phyloP scores from a whole-genome alignment of 2,888 invertebrate genomes.

The Polia nebulosa region DNA sequence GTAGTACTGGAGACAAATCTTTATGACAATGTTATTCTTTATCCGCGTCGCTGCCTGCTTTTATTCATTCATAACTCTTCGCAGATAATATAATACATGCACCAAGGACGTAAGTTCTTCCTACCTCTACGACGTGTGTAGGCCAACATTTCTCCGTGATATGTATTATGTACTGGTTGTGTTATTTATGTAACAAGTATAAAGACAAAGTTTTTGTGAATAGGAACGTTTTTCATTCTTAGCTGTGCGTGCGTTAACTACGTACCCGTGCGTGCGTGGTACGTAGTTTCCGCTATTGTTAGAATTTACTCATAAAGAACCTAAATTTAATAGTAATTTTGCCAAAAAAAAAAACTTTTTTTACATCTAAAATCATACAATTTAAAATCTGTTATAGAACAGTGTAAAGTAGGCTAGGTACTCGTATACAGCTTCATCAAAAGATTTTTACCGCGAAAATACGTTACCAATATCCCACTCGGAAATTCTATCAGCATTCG shows the following conservation, averaged over 20 bases:
- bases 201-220: constrained; percentile 73
- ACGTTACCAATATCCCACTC: neutral
- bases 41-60: constrained; percentile 67
- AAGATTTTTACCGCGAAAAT: neutral
- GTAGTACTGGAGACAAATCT: constrained; percentile 75
- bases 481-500: neutral
- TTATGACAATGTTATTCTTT: constrained; percentile 76
- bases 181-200: constrained; percentile 66
- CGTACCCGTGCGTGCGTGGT: constrained; percentile 74
- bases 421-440: neutral
- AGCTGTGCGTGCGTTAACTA: constrained; percentile 72
- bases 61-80: constrained; percentile 72
- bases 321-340: constrained; percentile 43
- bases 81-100: constrained; percentile 65
- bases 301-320: constrained; percentile 63
- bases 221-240: constrained; percentile 73
- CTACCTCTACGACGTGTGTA: constrained; percentile 39
- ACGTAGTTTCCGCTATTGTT: constrained; percentile 71
- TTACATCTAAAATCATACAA: constrained; percentile 3
- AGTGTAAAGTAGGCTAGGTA: neutral
- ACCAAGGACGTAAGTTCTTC: constrained; percentile 41
- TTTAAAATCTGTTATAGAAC: neutral
- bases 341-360: constrained; percentile 4
- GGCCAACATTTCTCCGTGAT: constrained; percentile 39
- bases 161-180: constrained; percentile 58